phyloP scores from a whole-genome alignment of 2,888 invertebrate species.

The Gisinianus flammeolus region DNA sequence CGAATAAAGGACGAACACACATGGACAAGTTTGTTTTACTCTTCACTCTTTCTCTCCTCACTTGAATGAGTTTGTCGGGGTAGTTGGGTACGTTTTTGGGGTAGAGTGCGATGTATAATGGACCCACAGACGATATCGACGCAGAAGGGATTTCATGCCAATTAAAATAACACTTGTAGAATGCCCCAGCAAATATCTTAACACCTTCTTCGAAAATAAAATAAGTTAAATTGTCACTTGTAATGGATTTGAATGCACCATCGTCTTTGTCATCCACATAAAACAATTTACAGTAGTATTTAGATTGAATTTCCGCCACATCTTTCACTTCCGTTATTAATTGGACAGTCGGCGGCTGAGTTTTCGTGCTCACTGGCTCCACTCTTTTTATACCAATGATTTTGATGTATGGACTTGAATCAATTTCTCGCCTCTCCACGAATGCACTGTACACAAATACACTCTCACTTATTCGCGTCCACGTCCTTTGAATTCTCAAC shows the following conservation, averaged over 20 bases:
- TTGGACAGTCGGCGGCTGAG: no score
- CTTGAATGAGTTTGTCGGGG: conserved; percentile 54
- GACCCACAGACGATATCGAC: neutral
- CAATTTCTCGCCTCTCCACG: conserved; percentile 55
- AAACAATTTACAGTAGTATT: conserved; percentile 51
- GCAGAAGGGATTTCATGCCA: neutral
- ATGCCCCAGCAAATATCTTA: conserved; percentile 52
- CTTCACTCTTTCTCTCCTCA: conserved; percentile 30
- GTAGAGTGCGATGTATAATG: conserved; percentile 47
- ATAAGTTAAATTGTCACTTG: conserved; percentile 42
- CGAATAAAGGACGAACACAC: conserved; percentile 60
- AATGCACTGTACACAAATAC: conserved; percentile 59
- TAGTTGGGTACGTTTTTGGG: conserved; percentile 47
- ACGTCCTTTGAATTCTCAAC: conserved; percentile 43
- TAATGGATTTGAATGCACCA: neutral
- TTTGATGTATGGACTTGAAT: conserved; percentile 44
- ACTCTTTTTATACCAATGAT: conserved; percentile 42
- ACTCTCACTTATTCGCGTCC: conserved; percentile 57
- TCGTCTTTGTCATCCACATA: neutral
- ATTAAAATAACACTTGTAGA: conserved; percentile 52
- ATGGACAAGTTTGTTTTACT: conserved; percentile 43
- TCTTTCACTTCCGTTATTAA: neutral
- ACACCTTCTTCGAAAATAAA: conserved; percentile 57
- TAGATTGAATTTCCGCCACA: neutral
- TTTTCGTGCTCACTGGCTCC: conserved; percentile 46